Base-by-base conservation (phyloP, 2,888 invertebrate species). In the Spatulosminthurus flaviceps region DNA sequence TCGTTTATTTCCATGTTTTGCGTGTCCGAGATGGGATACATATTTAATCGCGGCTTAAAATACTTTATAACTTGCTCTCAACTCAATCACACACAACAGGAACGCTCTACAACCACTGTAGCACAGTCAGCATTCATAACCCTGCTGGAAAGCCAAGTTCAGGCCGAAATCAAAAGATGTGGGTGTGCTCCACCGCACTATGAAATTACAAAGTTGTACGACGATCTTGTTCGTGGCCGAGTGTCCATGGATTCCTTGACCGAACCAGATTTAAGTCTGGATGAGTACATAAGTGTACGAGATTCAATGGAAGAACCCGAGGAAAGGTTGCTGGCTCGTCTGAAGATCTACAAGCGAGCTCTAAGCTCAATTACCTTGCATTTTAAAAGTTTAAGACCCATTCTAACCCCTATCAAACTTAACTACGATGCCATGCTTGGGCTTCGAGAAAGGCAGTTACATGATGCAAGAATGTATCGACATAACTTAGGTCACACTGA, bases 261-360 rank as follows among this genome's bases (percentile, higher is more conserved):
- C 28, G 22, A 61, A 24, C n/a, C 21, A 19, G 71, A 64, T 16
- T 28, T 29, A 21, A 41, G 70, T n/a, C 51, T 60, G 24, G 72
- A 72, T 24, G 73, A 73, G 1, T 73, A 73, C n/a, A 24, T 60
- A 1, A 60, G 73, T 60, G 73, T 60, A 0, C 76, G 42, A 19
- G 76, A 70, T 9, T 71, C 51, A 13, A 69, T 79, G 21, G 73
- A 77, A 7, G 79, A 79, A 21, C 60, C 79, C 2, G 78, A 79
- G 41, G 77, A 78, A 1, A 78, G 69, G 77, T 28, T 78, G 34
- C 67, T 75, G 0, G 79, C 80, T 16, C 51, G 81, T 28, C 66
- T 87, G 28, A 86, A 89, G 89, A 86, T 89, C 79, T 89, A 88
- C 83, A 87, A 86, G 84, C 87, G 88, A 81, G 89, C 88, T 16